Conservation (phyloP, 2,797 vertebrate species). For the Labeo calbasu region DNA sequence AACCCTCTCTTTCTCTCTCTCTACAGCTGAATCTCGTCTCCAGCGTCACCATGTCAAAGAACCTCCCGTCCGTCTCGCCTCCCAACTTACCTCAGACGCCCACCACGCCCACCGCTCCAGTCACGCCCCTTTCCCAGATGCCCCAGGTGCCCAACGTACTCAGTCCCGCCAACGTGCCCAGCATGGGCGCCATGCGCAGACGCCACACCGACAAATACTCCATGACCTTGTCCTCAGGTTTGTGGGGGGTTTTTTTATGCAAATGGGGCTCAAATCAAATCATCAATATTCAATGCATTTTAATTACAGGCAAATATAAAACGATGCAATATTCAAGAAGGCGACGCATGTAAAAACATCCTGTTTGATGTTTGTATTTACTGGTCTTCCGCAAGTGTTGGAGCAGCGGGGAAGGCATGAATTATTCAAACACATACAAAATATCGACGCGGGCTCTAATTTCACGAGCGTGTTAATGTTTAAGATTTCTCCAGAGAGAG, state of each 20-base stretch:
- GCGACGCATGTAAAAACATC: constrained; percentile 71
- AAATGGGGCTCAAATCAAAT: constrained; percentile 74
- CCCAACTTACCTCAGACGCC: constrained; percentile 99
- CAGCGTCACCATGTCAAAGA: constrained; percentile 99
- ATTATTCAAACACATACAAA: constrained; percentile 79
- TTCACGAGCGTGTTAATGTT: constrained; percentile 79
- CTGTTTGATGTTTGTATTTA: constrained; percentile 85
- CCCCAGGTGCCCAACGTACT: constrained; percentile 97
- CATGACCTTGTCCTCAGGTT: constrained; percentile 97
- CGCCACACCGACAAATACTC: constrained; percentile 99
- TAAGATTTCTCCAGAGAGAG: constrained; percentile 82
- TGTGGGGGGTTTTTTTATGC: constrained; percentile 60
- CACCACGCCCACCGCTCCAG: constrained; percentile 95
- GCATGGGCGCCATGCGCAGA: constrained; percentile 97
- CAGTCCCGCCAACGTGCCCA: constrained; percentile 95
- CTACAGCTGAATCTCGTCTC: constrained; percentile 97
- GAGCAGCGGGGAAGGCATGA: constrained; percentile 68
- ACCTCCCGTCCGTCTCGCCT: constrained; percentile 94
- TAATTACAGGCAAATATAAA: constrained; percentile 82
- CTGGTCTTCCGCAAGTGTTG: constrained; percentile 69
- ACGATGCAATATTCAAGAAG: constrained; percentile 78
- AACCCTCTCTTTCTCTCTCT: constrained; percentile 51
- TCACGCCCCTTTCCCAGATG: constrained; percentile 97
- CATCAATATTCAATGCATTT: constrained; percentile 80
- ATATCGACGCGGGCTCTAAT: constrained; percentile 77